Evolutionary conservation across 2,113 vertebrate genomes (phyloP).

Genomic region (Muntiacus reevesi): DNA sequence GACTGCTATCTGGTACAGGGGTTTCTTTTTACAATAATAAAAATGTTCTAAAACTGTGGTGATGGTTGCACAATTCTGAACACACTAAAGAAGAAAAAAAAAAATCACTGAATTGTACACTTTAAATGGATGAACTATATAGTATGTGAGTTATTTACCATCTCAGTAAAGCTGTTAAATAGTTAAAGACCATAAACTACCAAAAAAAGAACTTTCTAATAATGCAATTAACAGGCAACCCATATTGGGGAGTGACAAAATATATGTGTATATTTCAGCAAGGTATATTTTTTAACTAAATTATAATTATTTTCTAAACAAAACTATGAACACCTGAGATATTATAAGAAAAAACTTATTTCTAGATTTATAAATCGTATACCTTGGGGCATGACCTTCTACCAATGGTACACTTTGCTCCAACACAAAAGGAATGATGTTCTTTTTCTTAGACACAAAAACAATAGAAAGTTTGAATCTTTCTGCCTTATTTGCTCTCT

Average conservation of each 20-base stretch:
- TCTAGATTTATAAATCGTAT: not conserved
- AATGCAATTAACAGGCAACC: not conserved
- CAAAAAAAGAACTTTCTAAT: not conserved
- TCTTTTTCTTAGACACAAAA: not conserved
- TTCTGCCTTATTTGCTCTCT: not conserved
- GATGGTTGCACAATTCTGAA: not conserved
- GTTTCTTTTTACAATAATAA: not conserved
- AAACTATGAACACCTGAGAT: not conserved
- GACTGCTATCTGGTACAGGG: not conserved
- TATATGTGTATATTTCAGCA: not conserved
- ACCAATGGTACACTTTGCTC: not conserved
- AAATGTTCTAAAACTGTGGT: not conserved
- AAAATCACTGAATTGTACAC: not conserved
- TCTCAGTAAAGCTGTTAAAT: conserved; percentile 2
- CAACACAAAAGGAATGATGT: not conserved
- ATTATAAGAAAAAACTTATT: not conserved
- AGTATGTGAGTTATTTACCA: not conserved
- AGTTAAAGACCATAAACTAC: not conserved
- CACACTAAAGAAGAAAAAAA: not conserved
- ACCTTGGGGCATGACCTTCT: not conserved
- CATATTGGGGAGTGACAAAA: not conserved
- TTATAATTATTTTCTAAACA: conserved; percentile 26
- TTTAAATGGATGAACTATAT: not conserved
- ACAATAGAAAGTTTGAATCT: not conserved
- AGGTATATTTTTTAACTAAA: not conserved